Evolutionary conservation across 2,797 vertebrate genomes (phyloP), one percentile per base, ranked within the genome.

Genomic region (Rhynchonycteris naso): DNA sequence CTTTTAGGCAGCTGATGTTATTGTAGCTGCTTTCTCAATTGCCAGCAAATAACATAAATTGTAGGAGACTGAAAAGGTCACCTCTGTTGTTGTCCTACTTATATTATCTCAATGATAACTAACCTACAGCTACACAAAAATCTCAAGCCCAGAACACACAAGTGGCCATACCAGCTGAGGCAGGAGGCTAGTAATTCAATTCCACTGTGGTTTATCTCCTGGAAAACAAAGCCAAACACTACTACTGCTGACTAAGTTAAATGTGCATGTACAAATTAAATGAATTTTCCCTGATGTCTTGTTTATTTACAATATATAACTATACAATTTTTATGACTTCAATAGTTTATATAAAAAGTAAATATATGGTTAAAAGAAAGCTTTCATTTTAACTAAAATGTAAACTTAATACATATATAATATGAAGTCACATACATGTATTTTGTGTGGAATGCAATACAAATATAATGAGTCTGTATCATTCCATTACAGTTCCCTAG

Each of bases 51-150:
- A 94, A 98, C 93, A 50, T 43, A 97, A 97, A 97, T 96, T 93
- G 22, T 90, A 95, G 95, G 90, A 96, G 97, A 98, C 91, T 93
- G 91, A 74, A 98, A 98, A 98, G 97, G 97, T 97, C 97, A 98
- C 95, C 72, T 97, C 54, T 97, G 71, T 19, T 90, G 54, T 86
- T 68, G 35, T 97, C 72, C 82, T 96, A 65, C 92, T 97, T 97
- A 56, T 93, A 90, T 95, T 89, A 95, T 58, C 72, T 65, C 38
- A 89, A 15, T 94, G 75, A 97, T 79, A 94, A 97, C 94, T 92
- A 97, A 96, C 74, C 76, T 91, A 75, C 89, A 82, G 93, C 84
- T 50, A 84, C 28, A 56, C 50, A 95, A 61, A 93, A 95, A 58
- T 95, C 85, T 75, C 71, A 66, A 93, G 56, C 47, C 88, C 85